A percentile compares a stretch with the other conserved stretches of the same genome.
Conservation (phyloP, 2,113 vertebrate genomes). For the Nannobrachium achirus region DNA sequence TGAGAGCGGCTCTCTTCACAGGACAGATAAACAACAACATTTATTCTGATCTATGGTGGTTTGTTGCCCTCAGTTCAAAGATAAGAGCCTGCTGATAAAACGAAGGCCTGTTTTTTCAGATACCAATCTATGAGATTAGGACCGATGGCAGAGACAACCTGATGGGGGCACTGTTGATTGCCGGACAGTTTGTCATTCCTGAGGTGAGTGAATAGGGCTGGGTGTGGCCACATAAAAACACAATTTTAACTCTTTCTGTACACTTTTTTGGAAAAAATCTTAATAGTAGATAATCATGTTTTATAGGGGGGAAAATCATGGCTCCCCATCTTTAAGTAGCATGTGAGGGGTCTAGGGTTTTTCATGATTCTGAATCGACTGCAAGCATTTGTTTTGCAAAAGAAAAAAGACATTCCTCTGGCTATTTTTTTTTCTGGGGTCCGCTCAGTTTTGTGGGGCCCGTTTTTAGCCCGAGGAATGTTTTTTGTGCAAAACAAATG, state of each 20-base stretch:
- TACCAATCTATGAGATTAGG: conserved; percentile 92
- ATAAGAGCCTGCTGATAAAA: not conserved
- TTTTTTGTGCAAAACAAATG: too few species aligned
- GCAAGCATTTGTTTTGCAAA: not conserved
- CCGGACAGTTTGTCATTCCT: conserved; percentile 93
- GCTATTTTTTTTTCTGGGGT: too few species aligned
- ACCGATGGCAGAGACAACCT: conserved; percentile 94
- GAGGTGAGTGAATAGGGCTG: conserved; percentile 81
- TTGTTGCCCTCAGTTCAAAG: not conserved
- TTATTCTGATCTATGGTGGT: not conserved
- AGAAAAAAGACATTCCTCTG: too few species aligned
- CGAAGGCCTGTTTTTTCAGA: conserved; percentile 73
- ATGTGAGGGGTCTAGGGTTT: not conserved
- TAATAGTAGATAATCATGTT: too few species aligned
- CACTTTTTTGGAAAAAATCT: too few species aligned
- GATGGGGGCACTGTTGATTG: conserved; percentile 90
- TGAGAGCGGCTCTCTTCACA: conserved; percentile 51
- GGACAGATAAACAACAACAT: not conserved
- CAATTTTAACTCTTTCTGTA: too few species aligned
- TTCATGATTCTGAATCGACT: too few species aligned
- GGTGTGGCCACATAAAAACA: too few species aligned
- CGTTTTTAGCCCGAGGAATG: too few species aligned
- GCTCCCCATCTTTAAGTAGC: not conserved
- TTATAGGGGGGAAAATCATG: too few species aligned
- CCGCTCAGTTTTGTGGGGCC: too few species aligned